These are phyloP conservation scores for Venustaconcha ellipsiformis DNA, from an alignment of 1,140 invertebrate species.

Conservation along the genomic window DNA sequence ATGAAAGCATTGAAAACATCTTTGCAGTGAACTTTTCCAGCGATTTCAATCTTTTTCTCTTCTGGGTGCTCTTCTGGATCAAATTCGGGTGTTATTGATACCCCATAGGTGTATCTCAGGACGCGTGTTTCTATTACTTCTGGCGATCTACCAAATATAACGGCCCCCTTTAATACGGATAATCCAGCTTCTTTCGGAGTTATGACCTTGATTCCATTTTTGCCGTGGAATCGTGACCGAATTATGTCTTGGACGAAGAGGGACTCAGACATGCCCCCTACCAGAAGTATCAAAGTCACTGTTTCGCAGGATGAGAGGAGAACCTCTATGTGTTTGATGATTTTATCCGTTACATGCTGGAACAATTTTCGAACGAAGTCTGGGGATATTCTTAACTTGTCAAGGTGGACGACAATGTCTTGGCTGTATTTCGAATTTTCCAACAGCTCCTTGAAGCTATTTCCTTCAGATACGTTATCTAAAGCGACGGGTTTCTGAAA, in stretches of 20 bases:
- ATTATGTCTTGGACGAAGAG: constrained; percentile 12
- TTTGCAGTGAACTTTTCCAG: constrained; percentile 2
- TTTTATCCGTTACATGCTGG: too few species aligned
- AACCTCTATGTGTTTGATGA: too few species aligned
- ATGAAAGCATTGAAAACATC: constrained; percentile 18
- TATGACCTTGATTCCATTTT: constrained; percentile 4
- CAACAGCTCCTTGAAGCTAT: too few species aligned
- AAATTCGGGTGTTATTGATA: background rate
- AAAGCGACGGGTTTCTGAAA: too few species aligned
- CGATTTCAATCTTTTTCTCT: constrained; percentile 1
- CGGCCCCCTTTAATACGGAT: constrained; percentile 26
- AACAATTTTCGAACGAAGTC: too few species aligned
- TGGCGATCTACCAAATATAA: constrained; percentile 24
- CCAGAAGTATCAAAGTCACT: constrained; percentile 17
- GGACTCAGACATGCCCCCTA: constrained; percentile 28
- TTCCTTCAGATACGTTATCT: too few species aligned
- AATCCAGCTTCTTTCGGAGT: constrained; percentile 19
- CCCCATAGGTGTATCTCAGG: constrained; percentile 16
- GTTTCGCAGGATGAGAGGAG: background rate
- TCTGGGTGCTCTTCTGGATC: constrained; percentile 3
- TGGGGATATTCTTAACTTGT: too few species aligned
- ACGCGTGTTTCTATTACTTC: constrained; percentile 12
- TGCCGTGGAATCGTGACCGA: constrained; percentile 8
- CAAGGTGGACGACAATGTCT: too few species aligned
- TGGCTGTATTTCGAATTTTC: too few species aligned